Conservation (phyloP, 2,888 invertebrate genomes). For the Sminthurides aquaticus region DNA sequence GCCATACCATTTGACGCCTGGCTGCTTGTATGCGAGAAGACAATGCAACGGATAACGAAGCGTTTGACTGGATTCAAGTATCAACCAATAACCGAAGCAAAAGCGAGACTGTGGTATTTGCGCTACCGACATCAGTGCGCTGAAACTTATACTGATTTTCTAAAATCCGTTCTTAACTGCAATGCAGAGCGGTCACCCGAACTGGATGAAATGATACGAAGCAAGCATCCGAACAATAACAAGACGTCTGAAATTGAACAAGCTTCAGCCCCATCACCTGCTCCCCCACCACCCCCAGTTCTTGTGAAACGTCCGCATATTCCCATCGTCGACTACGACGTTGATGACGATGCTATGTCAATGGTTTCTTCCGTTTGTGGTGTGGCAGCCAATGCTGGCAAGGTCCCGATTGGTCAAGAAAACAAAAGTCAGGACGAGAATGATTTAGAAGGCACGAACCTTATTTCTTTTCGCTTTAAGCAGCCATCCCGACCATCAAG, state of each 20-base stretch:
- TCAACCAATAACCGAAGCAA: not conserved
- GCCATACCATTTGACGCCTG: slow-evolving; percentile 4
- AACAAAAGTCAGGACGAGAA: no score
- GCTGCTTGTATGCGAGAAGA: slow-evolving; percentile 1
- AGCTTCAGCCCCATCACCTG: not conserved
- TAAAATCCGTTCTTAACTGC: slow-evolving; percentile 1
- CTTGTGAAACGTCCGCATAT: no score
- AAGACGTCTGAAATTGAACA: not conserved
- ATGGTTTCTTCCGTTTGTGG: not conserved
- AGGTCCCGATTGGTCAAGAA: not conserved
- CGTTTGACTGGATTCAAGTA: not conserved
- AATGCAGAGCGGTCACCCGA: not conserved
- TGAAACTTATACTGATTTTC: not conserved
- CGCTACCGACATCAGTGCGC: not conserved
- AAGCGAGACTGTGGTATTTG: slow-evolving; percentile 5
- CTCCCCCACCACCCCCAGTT: not conserved
- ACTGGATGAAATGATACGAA: not conserved
- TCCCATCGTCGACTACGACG: not conserved
- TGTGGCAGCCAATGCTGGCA: not conserved
- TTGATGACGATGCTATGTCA: not conserved
- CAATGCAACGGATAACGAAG: not conserved
- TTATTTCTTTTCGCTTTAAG: no score
- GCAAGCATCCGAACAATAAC: not conserved
- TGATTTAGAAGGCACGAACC: no score
- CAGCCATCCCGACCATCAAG: not conserved